Base-by-base conservation (phyloP, 2,797 vertebrate species). In the Smutsia temminckii region DNA sequence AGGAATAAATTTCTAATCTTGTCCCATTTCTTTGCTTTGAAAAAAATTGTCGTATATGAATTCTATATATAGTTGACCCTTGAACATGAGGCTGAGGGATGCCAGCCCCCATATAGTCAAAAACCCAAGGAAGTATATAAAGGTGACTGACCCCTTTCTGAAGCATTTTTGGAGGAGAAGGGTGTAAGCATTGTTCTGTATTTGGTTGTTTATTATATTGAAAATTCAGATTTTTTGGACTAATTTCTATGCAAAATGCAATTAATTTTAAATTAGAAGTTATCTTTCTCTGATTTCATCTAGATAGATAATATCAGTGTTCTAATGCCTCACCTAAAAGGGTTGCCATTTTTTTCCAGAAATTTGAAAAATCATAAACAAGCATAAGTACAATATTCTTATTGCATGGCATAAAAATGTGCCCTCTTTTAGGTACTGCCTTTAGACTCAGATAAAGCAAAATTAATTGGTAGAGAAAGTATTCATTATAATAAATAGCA, bases 201-300 rank as follows among this genome's bases (percentile, higher is more conserved):
- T 71, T 80, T 78, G 25, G 8, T 66, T 85, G 16, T 75, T 17
- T 81, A 42, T 53, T 46, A 32, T 51, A 75, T 74, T 95, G 2
- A 20, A 77, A 57, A 83, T 68, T 74, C 2, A 74, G 18, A 32
- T 53, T 91, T 81, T 91, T 10, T 83, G 29, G 87, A 84, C 10
- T 83, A 85, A 42, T 83, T 27, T 83, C 42, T 63, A 16, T 32
- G 37, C 7, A 77, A 68, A 81, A 40, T 90, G 3, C 9, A 63
- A 6, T 71, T 83, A 55, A 74, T 81, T 74, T 91, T 93, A 78
- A 84, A 71, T 84, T 92, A 88, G 49, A 84, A 85, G 5, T 85
- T 49, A 46, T 49, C 55, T 69, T 40, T 74, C 8, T 74, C 9
- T 75, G 57, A 63, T 78, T 87, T 57, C 57, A 55, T 57, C 10